Percentiles rank a stretch among this genome's conserved stretches.
phyloP scores from a whole-genome alignment of 92 coral and sea anemone genomes.

The Virgularia gustaviana region DNA sequence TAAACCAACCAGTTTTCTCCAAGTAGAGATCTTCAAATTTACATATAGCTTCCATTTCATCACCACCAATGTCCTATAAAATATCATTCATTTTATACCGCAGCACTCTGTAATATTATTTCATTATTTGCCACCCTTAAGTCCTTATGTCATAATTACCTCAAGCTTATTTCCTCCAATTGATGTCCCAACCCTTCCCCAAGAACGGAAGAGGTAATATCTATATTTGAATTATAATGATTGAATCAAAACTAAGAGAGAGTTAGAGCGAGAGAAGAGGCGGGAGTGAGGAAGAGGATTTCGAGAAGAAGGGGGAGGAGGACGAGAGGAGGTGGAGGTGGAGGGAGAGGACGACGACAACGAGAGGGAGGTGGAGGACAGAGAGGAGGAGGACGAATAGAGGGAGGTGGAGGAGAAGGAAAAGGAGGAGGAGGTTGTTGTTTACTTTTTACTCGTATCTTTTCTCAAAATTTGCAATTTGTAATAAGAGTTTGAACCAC shows the following conservation, averaged over 20 bases:
- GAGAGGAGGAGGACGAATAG: too few relatives aligned
- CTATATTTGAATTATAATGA: conserved; percentile 31
- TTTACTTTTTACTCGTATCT: conserved; percentile 58
- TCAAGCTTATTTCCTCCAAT: conserved; percentile 91
- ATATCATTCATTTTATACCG: background rate
- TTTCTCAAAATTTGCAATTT: conserved; percentile 80
- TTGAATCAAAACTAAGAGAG: background rate
- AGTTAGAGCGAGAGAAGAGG: too few relatives aligned
- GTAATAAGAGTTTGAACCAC: conserved; percentile 97
- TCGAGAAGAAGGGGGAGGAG: too few relatives aligned
- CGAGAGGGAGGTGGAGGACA: too few relatives aligned
- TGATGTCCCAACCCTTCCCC: conserved; percentile 96
- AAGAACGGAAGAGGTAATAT: conserved; percentile 81
- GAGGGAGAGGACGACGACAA: too few relatives aligned
- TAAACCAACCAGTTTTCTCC: conserved; percentile 73
- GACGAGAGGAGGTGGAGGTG: too few relatives aligned
- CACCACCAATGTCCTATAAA: conserved; percentile 46
- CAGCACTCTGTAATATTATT: too few relatives aligned
- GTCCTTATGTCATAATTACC: too few relatives aligned
- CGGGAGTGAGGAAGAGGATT: too few relatives aligned
- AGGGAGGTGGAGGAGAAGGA: too few relatives aligned
- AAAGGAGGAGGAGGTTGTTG: background rate
- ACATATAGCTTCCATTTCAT: conserved; percentile 52
- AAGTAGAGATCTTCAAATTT: conserved; percentile 66
- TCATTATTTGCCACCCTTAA: too few relatives aligned